Evolutionary conservation across 2,797 vertebrate species (phyloP), one percentile per base, ranked within the genome.

Genomic region (Gallirallus australis): DNA sequence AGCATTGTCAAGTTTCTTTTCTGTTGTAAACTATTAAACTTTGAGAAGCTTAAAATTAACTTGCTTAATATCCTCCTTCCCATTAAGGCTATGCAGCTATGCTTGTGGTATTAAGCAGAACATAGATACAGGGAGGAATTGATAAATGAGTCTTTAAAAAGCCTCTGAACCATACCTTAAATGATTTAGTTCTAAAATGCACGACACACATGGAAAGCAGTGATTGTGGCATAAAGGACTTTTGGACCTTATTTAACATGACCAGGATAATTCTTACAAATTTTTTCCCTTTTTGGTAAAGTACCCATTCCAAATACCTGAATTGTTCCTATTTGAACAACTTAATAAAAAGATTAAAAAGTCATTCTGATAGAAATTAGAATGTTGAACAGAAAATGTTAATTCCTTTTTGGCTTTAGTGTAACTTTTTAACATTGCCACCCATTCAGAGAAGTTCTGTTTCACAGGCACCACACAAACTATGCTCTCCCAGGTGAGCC

Each of bases 171-270:
- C 0, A 0, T 28, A 61, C 33, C 25, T 87, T 73, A 57, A 93
- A 40, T 56, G 76, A 40, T 3, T 82, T 64, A 5, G 66, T 91
- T 94, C 35, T 68, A 64, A 90, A 84, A 84, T 16, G 63, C 2
- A 1, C 19, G 17, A 59, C 10, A 56, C 1, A 0, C 47, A 52
- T 21, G 50, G 27, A 81, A 73, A 1, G 3, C 35, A 56, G n/a
- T n/a, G 15, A 70, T 30, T 84, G 79, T 30, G 35, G 16, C n/a
- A 57, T 57, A 73, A 59, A 59, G 19, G 4, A 23, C 70, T 64
- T 90, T 69, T 75, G 3, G 15, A 27, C 14, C 12, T 78, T 52
- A 47, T 71, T 86, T 79, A 71, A 63, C 47, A 59, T 10, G 16
- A n/a, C 5, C 0, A 1, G 20, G 37, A 77, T 54, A 76, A 83